phyloP scores from a whole-genome alignment of 2,888 invertebrate species.

The Xestia xanthographa region DNA sequence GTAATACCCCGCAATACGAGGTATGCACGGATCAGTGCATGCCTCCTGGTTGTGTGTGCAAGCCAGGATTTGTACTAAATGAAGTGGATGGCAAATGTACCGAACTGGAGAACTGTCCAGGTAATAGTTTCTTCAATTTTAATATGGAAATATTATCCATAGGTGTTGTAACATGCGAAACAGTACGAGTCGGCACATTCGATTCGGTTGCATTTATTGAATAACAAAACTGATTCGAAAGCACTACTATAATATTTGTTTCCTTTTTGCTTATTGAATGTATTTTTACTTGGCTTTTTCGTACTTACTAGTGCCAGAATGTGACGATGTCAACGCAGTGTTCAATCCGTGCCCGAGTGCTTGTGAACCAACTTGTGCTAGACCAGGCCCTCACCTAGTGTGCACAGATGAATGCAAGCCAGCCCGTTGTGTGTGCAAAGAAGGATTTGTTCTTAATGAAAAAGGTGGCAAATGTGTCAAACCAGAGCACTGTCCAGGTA shows the following conservation, averaged over 20 bases:
- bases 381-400: background rate
- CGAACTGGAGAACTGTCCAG: background rate
- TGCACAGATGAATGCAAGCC: background rate
- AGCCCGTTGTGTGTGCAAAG: slow-evolving; percentile 33
- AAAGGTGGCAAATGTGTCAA: background rate
- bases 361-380: slow-evolving; percentile 30
- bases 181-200: background rate
- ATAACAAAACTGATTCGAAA: background rate
- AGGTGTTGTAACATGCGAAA: background rate
- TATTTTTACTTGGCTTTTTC: background rate
- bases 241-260: background rate
- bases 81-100: slow-evolving; percentile 18
- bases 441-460: slow-evolving; percentile 29
- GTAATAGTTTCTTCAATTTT: background rate
- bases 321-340: slow-evolving; percentile 4
- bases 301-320: background rate
- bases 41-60: slow-evolving; percentile 10
- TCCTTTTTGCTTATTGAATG: background rate
- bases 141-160: background rate
- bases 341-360: background rate
- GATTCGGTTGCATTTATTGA: background rate
- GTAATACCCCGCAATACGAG: background rate
- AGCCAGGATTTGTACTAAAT: background rate
- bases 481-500: slow-evolving; percentile 19
- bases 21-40: background rate